These are phyloP conservation scores for Lithophane socia DNA, from an alignment of 2,888 invertebrate genomes.

Conservation along the genomic window DNA sequence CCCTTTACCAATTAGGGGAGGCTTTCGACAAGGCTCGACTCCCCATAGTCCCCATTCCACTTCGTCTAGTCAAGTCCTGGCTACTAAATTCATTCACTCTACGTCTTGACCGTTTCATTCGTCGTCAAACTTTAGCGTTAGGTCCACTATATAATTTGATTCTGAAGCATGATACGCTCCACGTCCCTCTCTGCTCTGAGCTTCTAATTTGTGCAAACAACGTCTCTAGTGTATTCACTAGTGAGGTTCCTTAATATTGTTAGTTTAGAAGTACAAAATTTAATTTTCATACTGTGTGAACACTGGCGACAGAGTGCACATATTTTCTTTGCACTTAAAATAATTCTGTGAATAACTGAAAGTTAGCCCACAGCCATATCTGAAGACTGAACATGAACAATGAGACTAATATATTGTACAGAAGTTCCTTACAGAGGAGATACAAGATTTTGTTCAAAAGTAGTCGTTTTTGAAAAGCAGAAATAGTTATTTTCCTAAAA, in stretches of 20 bases:
- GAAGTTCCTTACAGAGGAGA: neutral
- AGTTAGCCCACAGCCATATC: neutral
- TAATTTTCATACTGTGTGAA: neutral
- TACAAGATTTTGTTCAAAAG: neutral
- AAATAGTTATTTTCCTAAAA: too few relatives aligned
- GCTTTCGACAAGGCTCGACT: slow-evolving; percentile 1
- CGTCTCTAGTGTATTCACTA: neutral
- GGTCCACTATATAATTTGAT: slow-evolving; percentile 37
- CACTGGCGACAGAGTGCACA: neutral
- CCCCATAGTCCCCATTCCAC: neutral
- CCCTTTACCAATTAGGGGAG: slow-evolving; percentile 11
- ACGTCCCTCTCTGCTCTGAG: slow-evolving; percentile 3
- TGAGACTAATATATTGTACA: neutral
- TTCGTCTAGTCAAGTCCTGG: slow-evolving; percentile 7
- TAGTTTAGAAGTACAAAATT: slow-evolving; percentile 6
- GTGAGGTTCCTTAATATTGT: slow-evolving; percentile 11
- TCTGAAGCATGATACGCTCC: slow-evolving; percentile 14
- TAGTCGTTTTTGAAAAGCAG: too few relatives aligned
- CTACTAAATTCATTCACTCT: slow-evolving; percentile 7
- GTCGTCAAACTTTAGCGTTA: slow-evolving; percentile 18
- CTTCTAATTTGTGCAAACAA: slow-evolving; percentile 37
- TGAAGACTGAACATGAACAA: neutral
- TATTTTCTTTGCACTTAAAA: neutral
- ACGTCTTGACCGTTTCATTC: slow-evolving; percentile 3
- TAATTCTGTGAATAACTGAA: too few relatives aligned